Base-by-base conservation (phyloP, 1,140 invertebrate genomes). In the Druon quercuslanigerum region DNA sequence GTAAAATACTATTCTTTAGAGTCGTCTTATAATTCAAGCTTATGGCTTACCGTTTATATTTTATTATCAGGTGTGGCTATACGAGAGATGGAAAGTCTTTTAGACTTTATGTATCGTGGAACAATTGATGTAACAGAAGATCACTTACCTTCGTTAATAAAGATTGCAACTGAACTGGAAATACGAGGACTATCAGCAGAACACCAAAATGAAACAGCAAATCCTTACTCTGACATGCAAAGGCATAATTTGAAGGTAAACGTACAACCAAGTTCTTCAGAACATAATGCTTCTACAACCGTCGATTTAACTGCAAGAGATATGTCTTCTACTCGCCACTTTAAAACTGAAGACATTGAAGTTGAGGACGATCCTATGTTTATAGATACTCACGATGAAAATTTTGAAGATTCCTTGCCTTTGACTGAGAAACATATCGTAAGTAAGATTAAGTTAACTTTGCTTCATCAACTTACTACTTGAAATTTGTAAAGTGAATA, bases 71-170 rank as follows among this genome's bases (percentile, higher is more conserved):
- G 90, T 77, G 92, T 95, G 20, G 92, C 93, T 9, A 94, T 94
- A 78, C 93, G 93, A 40, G 94, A 95, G 88, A 94, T 95, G 87
- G 94, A 95, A 84, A 92, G 94, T 73, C 92, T 95, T 11, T 90
- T 95, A 76, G 94, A 95, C 83, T 95, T 95, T 82, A 95, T 95
- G 93, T 95, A 95, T 87, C 93, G 93, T 77, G 95, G 95, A 3
- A 94, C 94, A 17, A 94, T 95, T 75, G 94, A 95, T 82, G 94
- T 95, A 6, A 92, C 94, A 33, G 93, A 94, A 76, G 92, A 94
- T 76, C 93, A 95, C 82, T 87, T 95, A 25, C 92, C 94, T 60
- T 93, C 93, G 0, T 80, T 95, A 13, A 93, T 95, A 89, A 94
- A 94, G 86, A 94, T 94, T 40, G 94, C 94, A 0, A 94, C 94